These are phyloP conservation scores for Schizopygopsis malacanthus DNA, from an alignment of 2,797 vertebrate species.

Conservation along the genomic window DNA sequence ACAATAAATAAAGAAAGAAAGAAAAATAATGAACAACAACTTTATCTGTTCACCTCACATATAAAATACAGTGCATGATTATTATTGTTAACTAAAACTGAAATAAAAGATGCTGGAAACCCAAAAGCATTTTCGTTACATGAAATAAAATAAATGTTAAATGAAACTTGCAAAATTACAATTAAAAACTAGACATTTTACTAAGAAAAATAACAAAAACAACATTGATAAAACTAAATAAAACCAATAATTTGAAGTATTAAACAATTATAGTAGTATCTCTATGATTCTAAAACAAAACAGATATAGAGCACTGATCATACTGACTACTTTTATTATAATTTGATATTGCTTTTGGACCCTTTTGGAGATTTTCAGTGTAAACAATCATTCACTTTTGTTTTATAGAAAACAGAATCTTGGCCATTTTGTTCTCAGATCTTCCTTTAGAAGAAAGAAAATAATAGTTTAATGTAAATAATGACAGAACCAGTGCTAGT, in stretches of 20 bases:
- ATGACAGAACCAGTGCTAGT: background rate
- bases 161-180: background rate
- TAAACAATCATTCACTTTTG: background rate
- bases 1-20: background rate
- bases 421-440: background rate
- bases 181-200: background rate
- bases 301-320: background rate
- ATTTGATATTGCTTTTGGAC: background rate
- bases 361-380: background rate
- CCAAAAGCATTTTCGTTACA: background rate
- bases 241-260: too few relatives aligned
- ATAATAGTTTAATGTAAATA: background rate
- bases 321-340: background rate
- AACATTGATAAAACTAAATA: too few relatives aligned
- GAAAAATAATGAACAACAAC: background rate
- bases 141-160: background rate
- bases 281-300: background rate
- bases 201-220: background rate
- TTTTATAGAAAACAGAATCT: background rate
- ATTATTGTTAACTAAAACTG: background rate
- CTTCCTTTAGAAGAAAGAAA: background rate
- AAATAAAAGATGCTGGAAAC: background rate
- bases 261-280: too few relatives aligned
- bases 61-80: background rate
- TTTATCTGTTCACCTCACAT: background rate